A percentile compares a stretch with the other conserved stretches of the same genome.
phyloP scores from a whole-genome alignment of 2,888 invertebrate species.

The Conchocele bisecta region DNA sequence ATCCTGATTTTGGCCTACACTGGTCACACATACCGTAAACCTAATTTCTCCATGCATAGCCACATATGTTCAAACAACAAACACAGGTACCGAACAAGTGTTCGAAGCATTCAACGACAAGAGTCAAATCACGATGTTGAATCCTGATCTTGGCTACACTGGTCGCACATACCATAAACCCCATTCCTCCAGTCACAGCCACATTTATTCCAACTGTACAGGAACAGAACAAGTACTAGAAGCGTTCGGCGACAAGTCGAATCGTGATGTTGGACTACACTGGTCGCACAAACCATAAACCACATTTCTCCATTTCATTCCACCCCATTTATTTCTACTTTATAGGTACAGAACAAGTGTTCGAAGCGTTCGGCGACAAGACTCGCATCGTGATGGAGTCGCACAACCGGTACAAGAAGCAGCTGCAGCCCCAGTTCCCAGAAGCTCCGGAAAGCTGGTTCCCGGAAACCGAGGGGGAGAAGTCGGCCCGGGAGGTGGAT shows the following conservation, averaged over 20 bases:
- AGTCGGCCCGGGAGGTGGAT: constrained; percentile 31
- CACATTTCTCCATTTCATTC: no score
- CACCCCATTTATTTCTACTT: constrained; percentile 13
- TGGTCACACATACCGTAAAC: no score
- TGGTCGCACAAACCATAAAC: no score
- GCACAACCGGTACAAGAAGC: constrained; percentile 76
- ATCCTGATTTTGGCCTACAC: no score
- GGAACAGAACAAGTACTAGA: not conserved
- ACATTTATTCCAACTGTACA: not conserved
- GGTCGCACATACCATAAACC: no score
- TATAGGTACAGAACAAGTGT: constrained; percentile 74
- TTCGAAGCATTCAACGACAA: constrained; percentile 63
- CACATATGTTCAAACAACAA: not conserved
- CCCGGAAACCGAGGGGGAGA: constrained; percentile 61
- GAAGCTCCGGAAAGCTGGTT: constrained; percentile 73
- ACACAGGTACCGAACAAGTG: constrained; percentile 74
- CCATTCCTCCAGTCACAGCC: no score
- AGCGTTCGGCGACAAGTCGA: not conserved
- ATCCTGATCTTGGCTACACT: no score
- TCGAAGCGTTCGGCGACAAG: constrained; percentile 63
- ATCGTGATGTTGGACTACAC: no score
- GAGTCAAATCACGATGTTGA: constrained; percentile 71
- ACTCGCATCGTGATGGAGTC: constrained; percentile 72
- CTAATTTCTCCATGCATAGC: no score
- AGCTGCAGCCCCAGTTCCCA: constrained; percentile 72